Base-by-base conservation (phyloP, 1,140 invertebrate genomes). In the Euura saliciscinereae region DNA sequence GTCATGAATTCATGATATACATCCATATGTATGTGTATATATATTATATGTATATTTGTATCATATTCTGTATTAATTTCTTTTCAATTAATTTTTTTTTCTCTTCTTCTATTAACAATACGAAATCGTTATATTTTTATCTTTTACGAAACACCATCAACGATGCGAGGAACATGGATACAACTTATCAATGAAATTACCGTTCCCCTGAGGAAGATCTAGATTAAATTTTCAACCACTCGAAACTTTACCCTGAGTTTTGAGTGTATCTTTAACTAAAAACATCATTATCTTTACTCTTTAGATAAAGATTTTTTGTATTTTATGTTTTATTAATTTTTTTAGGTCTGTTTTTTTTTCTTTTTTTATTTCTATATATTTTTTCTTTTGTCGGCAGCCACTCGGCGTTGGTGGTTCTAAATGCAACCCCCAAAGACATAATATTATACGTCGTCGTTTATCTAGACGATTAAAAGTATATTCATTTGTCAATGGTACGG, bases 171-270 rank as follows among this genome's bases (percentile, higher is more conserved):
- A 59, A 59, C 51, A 6, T 59, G 13, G 28, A 59, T 59, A 59
- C 51, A 59, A 59, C 51, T 11, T 59, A 6, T 59, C 51, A 59
- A 59, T 59, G 51, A 59, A 59, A 59, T 59, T 59, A 59, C 13
- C 51, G 51, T 59, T 59, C 51, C 51, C 51, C 51, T 59, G 51
- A 59, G 6, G 51, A 59, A 59, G 51, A 59, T 59, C 51, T 59
- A 59, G 6, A 59, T 59, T n/a, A 59, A 59, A 59, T 51, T 59
- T 59, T 59, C 6, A 59, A 59, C 8, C 10, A 59, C 51, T 6
- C 51, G 13, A 59, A 59, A 59, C 3, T 59, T 28, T 8, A 59
- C 8, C 10, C 51, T 59, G 10, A 4, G 28, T 59, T 59, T 59
- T 59, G 2, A 6, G 8, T 59, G 10, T 59, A 59, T n/a, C 51